Percentiles rank a stretch among this genome's conserved stretches.
Evolutionary conservation across 2,113 vertebrate species (phyloP).

Genomic region (Stictonetta naevosa): DNA sequence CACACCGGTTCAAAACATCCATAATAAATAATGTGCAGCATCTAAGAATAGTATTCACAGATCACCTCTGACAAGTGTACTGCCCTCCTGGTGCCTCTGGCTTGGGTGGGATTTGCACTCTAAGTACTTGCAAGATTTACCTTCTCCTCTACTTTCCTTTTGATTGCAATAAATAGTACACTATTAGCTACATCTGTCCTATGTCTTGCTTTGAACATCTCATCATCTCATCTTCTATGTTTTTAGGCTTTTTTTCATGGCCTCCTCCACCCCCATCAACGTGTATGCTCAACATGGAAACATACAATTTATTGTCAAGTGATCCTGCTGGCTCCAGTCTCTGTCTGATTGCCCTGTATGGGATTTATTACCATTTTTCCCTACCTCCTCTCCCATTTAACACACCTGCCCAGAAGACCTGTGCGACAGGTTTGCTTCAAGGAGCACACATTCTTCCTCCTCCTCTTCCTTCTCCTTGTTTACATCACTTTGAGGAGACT

Average conservation of each 20-base stretch:
- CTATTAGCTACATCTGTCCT: neutral
- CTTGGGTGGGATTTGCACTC: neutral
- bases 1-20: constrained; percentile 19
- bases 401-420: accelerated
- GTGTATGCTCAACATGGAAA: neutral
- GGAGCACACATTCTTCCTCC: neutral
- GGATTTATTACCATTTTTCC: neutral
- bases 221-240: neutral
- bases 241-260: neutral
- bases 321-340: neutral
- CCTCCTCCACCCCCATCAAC: accelerated
- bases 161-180: neutral
- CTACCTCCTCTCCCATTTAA: neutral
- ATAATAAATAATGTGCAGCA: constrained; percentile 39
- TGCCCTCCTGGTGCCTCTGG: neutral
- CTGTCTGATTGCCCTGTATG: accelerated
- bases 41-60: constrained; percentile 17
- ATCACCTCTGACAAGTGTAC: constrained; percentile 30
- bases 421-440: neutral
- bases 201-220: neutral
- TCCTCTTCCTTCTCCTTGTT: neutral
- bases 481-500: neutral
- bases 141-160: neutral
- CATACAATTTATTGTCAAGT: accelerated
- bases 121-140: neutral